Evolutionary conservation across 2,797 vertebrate species (phyloP).

Genomic region (Cirrhinus mrigala): DNA sequence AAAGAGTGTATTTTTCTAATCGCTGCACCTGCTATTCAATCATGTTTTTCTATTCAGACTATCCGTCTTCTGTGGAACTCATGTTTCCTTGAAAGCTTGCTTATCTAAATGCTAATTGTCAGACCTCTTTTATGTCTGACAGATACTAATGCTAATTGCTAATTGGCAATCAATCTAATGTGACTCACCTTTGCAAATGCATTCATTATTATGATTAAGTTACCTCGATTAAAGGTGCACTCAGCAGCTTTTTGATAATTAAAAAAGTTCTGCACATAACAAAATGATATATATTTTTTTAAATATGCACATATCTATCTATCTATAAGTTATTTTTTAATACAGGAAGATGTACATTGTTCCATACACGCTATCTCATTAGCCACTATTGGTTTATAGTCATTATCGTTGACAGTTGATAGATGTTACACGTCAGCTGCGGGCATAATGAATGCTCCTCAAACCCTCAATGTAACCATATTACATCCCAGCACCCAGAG

Average conservation of each 20-base stretch:
- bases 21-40: constrained; percentile 13
- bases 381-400: neutral
- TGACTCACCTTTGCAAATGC: constrained; percentile 31
- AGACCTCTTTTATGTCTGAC: constrained; percentile 32
- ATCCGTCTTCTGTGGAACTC: neutral
- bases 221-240: constrained; percentile 7
- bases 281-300: neutral
- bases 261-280: constrained; percentile 4
- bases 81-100: neutral
- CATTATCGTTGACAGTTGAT: neutral
- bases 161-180: constrained; percentile 41
- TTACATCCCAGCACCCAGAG: neutral
- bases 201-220: constrained; percentile 14
- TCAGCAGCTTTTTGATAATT: neutral
- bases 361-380: neutral
- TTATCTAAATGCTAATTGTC: constrained; percentile 38
- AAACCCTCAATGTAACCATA: neutral
- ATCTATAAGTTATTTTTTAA: neutral
- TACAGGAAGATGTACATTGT: neutral
- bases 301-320: neutral
- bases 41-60: neutral
- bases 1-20: neutral
- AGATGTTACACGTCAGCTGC: neutral
- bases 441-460: neutral
- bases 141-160: constrained; percentile 22